phyloP scores from a whole-genome alignment of 2,888 invertebrate genomes.

The Hypercompe scribonia region DNA sequence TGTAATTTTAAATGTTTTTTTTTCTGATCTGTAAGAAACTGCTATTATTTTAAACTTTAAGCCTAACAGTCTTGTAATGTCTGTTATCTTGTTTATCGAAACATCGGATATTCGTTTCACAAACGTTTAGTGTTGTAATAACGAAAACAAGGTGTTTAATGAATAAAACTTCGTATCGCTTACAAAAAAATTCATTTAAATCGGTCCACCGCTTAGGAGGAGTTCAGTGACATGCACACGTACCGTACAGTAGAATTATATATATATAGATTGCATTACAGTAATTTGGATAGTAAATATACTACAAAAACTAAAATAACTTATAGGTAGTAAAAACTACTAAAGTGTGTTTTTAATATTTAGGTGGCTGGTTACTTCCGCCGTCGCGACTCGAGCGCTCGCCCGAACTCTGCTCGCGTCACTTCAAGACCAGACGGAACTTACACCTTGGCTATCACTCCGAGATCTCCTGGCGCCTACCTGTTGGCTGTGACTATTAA shows the following conservation, averaged over 20 bases:
- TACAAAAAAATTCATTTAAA: too few relatives aligned
- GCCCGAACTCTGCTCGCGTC: constrained; percentile 82
- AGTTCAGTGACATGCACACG: too few relatives aligned
- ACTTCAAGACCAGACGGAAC: constrained; percentile 89
- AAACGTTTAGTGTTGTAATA: too few relatives aligned
- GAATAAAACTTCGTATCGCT: too few relatives aligned
- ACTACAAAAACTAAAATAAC: too few relatives aligned
- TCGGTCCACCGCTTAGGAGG: too few relatives aligned
- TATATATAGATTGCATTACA: too few relatives aligned
- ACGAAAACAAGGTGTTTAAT: too few relatives aligned
- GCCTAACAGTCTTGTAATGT: background rate
- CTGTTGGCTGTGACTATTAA: constrained; percentile 88
- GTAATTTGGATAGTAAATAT: too few relatives aligned
- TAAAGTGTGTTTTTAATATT: background rate
- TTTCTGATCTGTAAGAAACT: background rate
- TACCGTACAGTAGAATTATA: too few relatives aligned
- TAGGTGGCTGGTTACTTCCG: constrained; percentile 85
- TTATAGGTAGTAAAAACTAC: background rate
- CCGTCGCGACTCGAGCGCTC: constrained; percentile 73
- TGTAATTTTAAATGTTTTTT: background rate
- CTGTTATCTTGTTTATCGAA: too few relatives aligned
- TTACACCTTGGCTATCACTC: constrained; percentile 87
- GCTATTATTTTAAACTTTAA: background rate
- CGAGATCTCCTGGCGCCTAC: constrained; percentile 88
- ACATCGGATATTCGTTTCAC: too few relatives aligned